These are phyloP conservation scores for Nomada lathburiana DNA, from an alignment of 2,888 invertebrate genomes.

Conservation along the genomic window DNA sequence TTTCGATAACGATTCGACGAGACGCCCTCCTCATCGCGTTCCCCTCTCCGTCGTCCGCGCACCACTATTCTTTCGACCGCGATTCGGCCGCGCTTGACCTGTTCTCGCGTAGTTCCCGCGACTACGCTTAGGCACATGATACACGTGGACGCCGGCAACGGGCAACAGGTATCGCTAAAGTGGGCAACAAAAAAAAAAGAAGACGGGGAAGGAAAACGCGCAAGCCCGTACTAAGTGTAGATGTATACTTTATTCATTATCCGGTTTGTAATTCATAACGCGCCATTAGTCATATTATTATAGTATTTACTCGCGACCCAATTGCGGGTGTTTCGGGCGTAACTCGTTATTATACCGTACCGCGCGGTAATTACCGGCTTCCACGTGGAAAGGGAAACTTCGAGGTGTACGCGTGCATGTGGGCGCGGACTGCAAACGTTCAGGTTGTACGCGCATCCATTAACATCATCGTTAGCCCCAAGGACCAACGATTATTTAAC, in stretches of 20 bases:
- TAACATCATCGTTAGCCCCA: conserved; percentile 30
- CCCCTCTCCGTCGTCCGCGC: background rate
- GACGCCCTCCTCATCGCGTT: conserved; percentile 61
- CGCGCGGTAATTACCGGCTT: conserved; percentile 65
- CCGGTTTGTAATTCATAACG: conserved; percentile 72
- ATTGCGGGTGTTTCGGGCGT: conserved; percentile 65
- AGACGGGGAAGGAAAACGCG: background rate
- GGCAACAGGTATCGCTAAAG: conserved; percentile 65
- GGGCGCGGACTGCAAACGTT: conserved; percentile 32
- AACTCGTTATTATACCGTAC: conserved; percentile 67
- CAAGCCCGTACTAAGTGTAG: conserved; percentile 39
- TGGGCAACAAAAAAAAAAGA: conserved; percentile 7
- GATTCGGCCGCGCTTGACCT: background rate
- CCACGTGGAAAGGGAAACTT: conserved; percentile 64
- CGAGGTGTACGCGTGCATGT: conserved; percentile 31
- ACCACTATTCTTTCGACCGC: background rate
- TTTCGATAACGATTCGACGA: conserved; percentile 79
- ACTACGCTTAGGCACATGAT: conserved; percentile 34
- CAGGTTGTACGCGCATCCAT: conserved; percentile 13
- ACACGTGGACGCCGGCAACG: conserved; percentile 48
- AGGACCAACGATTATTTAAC: conserved; percentile 20
- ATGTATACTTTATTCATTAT: conserved; percentile 69
- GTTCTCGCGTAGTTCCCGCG: conserved; percentile 26
- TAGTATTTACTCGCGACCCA: conserved; percentile 68
- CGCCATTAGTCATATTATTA: conserved; percentile 70